phyloP scores from a whole-genome alignment of 2,888 invertebrate species.

The Lucinisca nassula region DNA sequence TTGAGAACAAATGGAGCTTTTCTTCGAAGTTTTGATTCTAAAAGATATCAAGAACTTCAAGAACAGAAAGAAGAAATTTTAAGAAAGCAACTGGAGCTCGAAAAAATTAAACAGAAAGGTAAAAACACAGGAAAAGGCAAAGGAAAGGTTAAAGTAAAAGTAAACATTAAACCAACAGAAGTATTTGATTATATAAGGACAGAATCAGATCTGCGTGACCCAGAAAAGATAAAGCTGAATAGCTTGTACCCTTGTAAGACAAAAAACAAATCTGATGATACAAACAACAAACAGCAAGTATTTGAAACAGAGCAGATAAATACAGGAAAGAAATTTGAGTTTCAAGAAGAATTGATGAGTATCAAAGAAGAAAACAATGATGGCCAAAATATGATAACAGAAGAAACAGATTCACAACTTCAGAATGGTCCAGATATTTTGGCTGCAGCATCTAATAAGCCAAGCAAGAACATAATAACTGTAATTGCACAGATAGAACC shows the following conservation, averaged over 20 bases:
- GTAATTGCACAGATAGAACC: neutral
- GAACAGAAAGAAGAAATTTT: conserved; percentile 64
- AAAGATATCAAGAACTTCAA: conserved; percentile 65
- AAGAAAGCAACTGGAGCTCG: conserved; percentile 64
- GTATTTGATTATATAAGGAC: neutral
- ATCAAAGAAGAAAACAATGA: neutral
- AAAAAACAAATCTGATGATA: conserved; percentile 52
- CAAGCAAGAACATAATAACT: neutral
- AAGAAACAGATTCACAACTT: neutral
- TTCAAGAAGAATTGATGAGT: neutral
- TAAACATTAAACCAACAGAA: neutral
- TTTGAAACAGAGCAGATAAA: neutral
- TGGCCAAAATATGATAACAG: neutral
- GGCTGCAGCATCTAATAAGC: neutral
- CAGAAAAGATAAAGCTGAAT: neutral
- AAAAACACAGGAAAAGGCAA: neutral
- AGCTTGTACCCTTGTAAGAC: neutral
- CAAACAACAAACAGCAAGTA: conserved; percentile 23
- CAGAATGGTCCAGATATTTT: neutral
- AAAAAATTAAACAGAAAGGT: conserved; percentile 45
- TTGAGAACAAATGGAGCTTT: conserved; percentile 82
- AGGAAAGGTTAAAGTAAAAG: neutral
- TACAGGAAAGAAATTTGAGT: neutral
- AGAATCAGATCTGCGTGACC: neutral
- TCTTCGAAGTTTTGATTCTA: conserved; percentile 76